These are phyloP conservation scores for Holothuria leucospilota DNA, from an alignment of 53 echinoderm and acorn worm genomes.

Conservation along the genomic window DNA sequence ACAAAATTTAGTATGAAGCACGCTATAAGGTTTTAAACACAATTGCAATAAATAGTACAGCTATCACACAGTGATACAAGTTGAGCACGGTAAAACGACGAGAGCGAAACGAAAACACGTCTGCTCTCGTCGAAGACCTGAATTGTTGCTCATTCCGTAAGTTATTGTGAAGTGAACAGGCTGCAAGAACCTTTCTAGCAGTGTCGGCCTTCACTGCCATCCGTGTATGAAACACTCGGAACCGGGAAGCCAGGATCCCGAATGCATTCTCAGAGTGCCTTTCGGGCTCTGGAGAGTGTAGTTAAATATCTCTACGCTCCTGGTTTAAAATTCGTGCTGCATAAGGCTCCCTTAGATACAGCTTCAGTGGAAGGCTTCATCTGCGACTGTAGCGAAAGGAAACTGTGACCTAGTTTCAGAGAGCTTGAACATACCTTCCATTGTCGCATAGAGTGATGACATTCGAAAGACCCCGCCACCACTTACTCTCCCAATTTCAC, in stretches of 20 bases:
- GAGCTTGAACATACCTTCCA: neutral
- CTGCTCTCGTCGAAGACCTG: too few species aligned
- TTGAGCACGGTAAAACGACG: too few species aligned
- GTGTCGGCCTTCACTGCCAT: constrained; percentile 36
- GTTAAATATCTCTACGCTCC: constrained; percentile 45
- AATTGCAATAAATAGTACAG: too few species aligned
- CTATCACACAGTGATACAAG: too few species aligned
- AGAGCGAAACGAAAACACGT: too few species aligned
- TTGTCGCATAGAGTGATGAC: neutral
- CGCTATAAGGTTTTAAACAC: too few species aligned
- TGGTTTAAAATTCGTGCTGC: constrained; percentile 44
- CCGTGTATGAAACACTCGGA: constrained; percentile 56
- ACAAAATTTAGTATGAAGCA: too few species aligned
- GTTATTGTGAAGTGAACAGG: constrained; percentile 67
- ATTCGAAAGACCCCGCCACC: constrained; percentile 1
- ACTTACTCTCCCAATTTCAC: neutral
- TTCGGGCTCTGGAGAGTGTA: constrained; percentile 58
- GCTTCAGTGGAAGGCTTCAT: constrained; percentile 55
- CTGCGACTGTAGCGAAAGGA: neutral
- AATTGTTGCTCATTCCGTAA: too few species aligned
- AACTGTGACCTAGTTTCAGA: neutral
- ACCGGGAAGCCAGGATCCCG: constrained; percentile 8
- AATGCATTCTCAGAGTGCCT: constrained; percentile 36
- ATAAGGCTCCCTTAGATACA: constrained; percentile 62
- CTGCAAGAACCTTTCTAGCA: constrained; percentile 46